These are phyloP conservation scores for Oophaga pumilio DNA, from an alignment of 2,113 vertebrate genomes.

Conservation along the genomic window DNA sequence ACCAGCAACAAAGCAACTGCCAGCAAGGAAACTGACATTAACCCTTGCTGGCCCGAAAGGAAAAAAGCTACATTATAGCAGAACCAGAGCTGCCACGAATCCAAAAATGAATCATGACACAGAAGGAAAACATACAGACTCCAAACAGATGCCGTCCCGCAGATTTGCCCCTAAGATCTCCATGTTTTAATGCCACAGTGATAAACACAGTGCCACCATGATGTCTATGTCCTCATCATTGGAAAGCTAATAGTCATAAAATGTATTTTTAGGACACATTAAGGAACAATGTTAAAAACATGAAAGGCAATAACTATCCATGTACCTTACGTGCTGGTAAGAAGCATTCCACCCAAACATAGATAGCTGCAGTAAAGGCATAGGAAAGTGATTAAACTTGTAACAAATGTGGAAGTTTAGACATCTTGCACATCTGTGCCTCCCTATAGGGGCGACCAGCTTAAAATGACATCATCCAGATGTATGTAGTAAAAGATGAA, in stretches of 20 bases:
- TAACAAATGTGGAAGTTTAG: background rate
- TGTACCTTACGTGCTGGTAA: background rate
- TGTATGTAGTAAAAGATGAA: constrained; percentile 38
- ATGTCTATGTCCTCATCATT: background rate
- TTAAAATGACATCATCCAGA: constrained; percentile 26
- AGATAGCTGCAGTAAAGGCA: background rate
- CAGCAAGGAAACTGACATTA: too few species aligned
- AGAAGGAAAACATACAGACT: background rate
- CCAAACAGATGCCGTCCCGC: background rate
- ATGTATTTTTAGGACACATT: background rate
- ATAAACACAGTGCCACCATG: background rate
- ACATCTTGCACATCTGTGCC: constrained; percentile 24
- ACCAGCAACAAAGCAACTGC: too few species aligned
- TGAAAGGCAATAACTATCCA: background rate
- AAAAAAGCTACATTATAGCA: too few species aligned
- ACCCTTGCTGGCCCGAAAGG: too few species aligned
- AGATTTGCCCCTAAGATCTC: background rate
- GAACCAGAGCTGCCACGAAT: too few species aligned
- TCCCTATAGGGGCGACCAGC: constrained; percentile 18
- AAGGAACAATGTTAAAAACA: background rate
- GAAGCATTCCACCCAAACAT: background rate
- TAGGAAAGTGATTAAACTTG: background rate
- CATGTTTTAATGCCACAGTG: background rate
- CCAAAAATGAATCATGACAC: too few species aligned
- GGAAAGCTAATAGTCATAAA: background rate